A percentile compares a stretch with the other conserved stretches of the same genome.
phyloP scores from a whole-genome alignment of 1,140 invertebrate genomes.

The Pararge aegeria region DNA sequence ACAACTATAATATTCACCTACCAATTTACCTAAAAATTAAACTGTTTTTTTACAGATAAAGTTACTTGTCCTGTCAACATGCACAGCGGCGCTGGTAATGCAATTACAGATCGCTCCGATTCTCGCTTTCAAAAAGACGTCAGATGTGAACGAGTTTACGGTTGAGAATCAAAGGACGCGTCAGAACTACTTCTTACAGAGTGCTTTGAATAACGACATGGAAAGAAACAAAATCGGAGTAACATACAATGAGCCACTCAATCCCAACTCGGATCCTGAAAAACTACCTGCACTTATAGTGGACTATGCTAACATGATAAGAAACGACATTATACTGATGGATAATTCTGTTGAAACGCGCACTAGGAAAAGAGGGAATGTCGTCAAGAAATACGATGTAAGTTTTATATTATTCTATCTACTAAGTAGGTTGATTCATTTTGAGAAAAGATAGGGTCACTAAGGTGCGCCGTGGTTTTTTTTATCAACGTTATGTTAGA shows the following conservation, averaged over 20 bases:
- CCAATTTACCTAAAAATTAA: too few species aligned
- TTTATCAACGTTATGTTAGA: too few species aligned
- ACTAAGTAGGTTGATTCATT: too few species aligned
- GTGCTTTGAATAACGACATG: conserved; percentile 38
- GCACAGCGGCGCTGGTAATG: conserved; percentile 40
- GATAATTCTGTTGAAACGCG: conserved; percentile 68
- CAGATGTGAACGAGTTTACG: conserved; percentile 52
- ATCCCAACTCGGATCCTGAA: conserved; percentile 45
- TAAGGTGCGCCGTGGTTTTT: too few species aligned
- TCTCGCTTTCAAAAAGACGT: conserved; percentile 45
- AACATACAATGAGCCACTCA: conserved; percentile 40
- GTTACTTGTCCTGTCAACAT: conserved; percentile 37
- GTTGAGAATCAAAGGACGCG: conserved; percentile 56
- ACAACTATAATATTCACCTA: too few species aligned
- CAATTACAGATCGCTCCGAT: conserved; percentile 41
- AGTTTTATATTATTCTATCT: too few species aligned
- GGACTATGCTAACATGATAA: conserved; percentile 67
- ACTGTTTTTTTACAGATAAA: conserved; percentile 40
- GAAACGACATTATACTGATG: conserved; percentile 63
- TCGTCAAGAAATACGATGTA: conserved; percentile 50
- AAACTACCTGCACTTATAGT: conserved; percentile 55
- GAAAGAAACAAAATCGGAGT: conserved; percentile 37
- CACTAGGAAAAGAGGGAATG: conserved; percentile 61
- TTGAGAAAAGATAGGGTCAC: too few species aligned
- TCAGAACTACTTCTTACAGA: conserved; percentile 56